A percentile compares a stretch with the other conserved stretches of the same genome.
Evolutionary conservation across 2,888 invertebrate genomes (phyloP).

Genomic region (Leucophora obtusa): DNA sequence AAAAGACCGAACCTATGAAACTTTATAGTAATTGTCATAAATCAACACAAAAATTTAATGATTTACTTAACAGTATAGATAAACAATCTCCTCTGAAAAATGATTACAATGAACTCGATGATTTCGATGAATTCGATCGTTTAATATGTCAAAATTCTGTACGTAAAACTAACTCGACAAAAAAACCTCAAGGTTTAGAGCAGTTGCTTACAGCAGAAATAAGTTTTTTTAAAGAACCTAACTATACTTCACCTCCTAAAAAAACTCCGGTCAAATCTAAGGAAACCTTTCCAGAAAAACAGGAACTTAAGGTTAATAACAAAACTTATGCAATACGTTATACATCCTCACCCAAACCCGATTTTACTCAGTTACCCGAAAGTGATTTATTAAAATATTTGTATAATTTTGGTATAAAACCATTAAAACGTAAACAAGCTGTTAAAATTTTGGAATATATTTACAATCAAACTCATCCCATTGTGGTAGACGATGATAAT

Average conservation of each 20-base stretch:
- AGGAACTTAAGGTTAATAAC: conserved; percentile 71
- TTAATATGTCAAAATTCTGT: conserved; percentile 53
- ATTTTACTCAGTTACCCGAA: conserved; percentile 81
- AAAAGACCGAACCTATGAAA: conserved; percentile 65
- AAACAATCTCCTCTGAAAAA: conserved; percentile 5
- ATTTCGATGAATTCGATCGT: conserved; percentile 74
- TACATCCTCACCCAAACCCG: conserved; percentile 81
- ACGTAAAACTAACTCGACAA: background rate
- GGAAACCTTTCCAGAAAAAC: conserved; percentile 37
- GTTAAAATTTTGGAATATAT: conserved; percentile 83
- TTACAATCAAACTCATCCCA: conserved; percentile 85
- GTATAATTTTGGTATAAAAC: conserved; percentile 84
- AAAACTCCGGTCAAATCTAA: background rate
- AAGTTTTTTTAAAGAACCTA: conserved; percentile 50
- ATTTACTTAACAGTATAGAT: conserved; percentile 63
- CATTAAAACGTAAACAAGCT: conserved; percentile 83
- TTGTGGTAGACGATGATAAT: conserved; percentile 74
- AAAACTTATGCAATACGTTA: conserved; percentile 77
- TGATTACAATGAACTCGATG: conserved; percentile 69
- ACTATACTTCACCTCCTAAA: background rate
- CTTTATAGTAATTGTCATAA: conserved; percentile 65
- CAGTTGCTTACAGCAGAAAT: conserved; percentile 72
- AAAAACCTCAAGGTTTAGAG: conserved; percentile 71
- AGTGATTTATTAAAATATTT: conserved; percentile 81
- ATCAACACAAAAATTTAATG: conserved; percentile 67